Evolutionary conservation across 2,113 vertebrate species (phyloP).

Genomic region (Saguinus midas): DNA sequence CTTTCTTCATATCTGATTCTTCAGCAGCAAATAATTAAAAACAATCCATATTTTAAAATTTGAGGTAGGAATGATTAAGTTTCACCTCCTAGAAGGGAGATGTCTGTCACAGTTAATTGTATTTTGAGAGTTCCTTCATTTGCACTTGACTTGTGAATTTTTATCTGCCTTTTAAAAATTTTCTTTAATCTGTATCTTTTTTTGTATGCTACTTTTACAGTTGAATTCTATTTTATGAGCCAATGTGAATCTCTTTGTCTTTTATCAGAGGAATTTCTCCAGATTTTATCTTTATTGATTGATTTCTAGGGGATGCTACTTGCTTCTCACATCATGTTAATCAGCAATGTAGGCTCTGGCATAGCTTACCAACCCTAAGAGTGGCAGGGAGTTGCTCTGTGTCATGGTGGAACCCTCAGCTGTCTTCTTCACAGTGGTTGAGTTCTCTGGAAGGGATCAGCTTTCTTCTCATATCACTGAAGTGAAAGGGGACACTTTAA

Average conservation of each 20-base stretch:
- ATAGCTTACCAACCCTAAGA: background rate
- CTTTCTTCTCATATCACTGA: background rate
- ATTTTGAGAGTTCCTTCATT: conserved; percentile 16
- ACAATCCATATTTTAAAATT: background rate
- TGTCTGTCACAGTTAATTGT: background rate
- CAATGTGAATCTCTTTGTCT: background rate
- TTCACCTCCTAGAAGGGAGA: background rate
- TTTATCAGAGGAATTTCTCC: background rate
- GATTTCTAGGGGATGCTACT: background rate
- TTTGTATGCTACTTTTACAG: background rate
- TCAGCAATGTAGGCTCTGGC: background rate
- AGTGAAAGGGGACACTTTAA: background rate
- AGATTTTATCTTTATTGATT: background rate
- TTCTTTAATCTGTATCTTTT: background rate
- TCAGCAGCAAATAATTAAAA: background rate
- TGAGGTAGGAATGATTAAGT: no score
- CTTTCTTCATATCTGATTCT: background rate
- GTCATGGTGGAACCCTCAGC: background rate
- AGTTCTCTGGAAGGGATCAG: background rate
- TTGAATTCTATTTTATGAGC: background rate
- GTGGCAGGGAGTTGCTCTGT: background rate
- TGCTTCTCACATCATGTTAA: background rate
- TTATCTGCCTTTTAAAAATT: background rate
- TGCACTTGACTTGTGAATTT: background rate
- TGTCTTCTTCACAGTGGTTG: background rate